Conservation (phyloP, 2,797 vertebrate species). For the Picus viridis region DNA sequence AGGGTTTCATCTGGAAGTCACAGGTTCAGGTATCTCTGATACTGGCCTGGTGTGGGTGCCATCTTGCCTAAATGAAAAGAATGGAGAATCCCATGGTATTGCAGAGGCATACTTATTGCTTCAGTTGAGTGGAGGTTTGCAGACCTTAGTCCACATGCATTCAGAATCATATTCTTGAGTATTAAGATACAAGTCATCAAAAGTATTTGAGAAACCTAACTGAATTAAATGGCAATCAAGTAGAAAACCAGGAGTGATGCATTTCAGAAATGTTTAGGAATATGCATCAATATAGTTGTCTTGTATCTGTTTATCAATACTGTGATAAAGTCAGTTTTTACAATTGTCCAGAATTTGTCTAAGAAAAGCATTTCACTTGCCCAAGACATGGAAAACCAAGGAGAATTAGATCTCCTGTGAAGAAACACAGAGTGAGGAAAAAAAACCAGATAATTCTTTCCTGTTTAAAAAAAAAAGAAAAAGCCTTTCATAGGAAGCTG, state of each 20-base stretch:
- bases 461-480: background rate
- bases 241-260: background rate
- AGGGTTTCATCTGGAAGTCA: background rate
- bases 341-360: background rate
- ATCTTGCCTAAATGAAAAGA: background rate
- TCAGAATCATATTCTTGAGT: background rate
- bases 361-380: background rate
- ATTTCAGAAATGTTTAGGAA: background rate
- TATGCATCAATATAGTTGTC: background rate
- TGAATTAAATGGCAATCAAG: background rate
- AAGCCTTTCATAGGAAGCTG: background rate
- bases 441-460: background rate
- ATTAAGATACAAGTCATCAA: background rate
- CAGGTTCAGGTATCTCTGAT: background rate
- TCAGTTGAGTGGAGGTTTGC: background rate
- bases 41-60: background rate
- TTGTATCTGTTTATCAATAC: background rate
- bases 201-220: background rate
- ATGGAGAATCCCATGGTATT: background rate
- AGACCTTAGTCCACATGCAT: background rate
- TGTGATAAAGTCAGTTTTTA: background rate
- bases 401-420: background rate
- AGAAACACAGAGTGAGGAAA: background rate
- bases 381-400: background rate
- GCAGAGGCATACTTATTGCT: background rate